These are phyloP conservation scores for Hemithea aestivaria DNA, from an alignment of 2,888 invertebrate species.

Conservation along the genomic window DNA sequence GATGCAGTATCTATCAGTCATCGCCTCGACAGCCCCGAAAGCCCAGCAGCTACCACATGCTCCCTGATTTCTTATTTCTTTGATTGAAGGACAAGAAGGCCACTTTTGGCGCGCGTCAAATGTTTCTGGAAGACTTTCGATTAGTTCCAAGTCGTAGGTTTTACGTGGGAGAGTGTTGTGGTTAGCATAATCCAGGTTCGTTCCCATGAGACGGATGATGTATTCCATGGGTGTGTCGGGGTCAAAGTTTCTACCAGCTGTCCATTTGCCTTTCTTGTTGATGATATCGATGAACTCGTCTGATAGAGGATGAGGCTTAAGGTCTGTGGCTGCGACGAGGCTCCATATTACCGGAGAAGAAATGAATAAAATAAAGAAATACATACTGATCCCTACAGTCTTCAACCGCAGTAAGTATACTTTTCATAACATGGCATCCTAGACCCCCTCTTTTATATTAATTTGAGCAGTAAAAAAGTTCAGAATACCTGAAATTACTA, in stretches of 20 bases:
- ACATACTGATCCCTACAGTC: too few species aligned
- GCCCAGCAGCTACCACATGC: constrained; percentile 94
- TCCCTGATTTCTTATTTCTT: constrained; percentile 86
- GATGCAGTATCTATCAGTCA: constrained; percentile 89
- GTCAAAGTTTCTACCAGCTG: constrained; percentile 86
- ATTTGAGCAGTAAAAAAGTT: too few species aligned
- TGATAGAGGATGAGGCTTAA: constrained; percentile 67
- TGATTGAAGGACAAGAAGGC: constrained; percentile 87
- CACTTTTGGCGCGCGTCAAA: constrained; percentile 88
- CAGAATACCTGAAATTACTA: too few species aligned
- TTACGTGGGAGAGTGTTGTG: too few species aligned
- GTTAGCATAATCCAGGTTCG: not conserved
- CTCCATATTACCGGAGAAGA: too few species aligned
- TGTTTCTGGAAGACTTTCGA: constrained; percentile 77
- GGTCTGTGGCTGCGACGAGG: too few species aligned
- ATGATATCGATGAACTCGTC: constrained; percentile 84
- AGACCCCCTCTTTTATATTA: too few species aligned
- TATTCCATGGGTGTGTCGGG: constrained; percentile 75
- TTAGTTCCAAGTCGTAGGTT: constrained; percentile 1
- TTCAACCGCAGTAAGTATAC: too few species aligned
- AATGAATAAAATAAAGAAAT: too few species aligned
- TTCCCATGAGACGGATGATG: constrained; percentile 49
- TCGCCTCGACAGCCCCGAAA: constrained; percentile 88
- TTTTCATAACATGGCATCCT: too few species aligned
- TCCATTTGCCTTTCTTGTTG: constrained; percentile 85